phyloP scores from a whole-genome alignment of 2,797 vertebrate genomes.

The Amblyraja radiata region DNA sequence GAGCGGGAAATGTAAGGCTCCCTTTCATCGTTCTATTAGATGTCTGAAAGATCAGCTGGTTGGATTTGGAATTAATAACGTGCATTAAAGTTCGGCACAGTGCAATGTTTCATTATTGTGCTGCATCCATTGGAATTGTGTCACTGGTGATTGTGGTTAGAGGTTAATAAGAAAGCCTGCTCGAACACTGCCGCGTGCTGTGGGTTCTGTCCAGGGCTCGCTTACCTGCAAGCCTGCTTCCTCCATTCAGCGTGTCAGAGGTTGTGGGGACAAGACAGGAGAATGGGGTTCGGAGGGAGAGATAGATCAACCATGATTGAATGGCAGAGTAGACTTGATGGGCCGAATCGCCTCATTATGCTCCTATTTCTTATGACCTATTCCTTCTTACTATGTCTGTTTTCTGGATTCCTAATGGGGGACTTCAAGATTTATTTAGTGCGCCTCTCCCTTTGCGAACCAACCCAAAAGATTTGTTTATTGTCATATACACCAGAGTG shows the following conservation, averaged over 20 bases:
- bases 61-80: not conserved
- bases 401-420: not conserved
- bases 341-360: no score
- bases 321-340: no score
- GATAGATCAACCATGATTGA: no score
- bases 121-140: not conserved
- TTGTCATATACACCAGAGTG: no score
- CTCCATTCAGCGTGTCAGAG: not conserved
- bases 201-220: not conserved
- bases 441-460: not conserved
- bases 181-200: not conserved
- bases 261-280: no score
- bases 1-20: not conserved
- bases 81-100: not conserved
- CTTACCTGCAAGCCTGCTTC: not conserved
- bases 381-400: not conserved
- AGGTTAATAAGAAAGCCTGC: conserved; percentile 17
- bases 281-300: no score
- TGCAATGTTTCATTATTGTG: not conserved
- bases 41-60: not conserved
- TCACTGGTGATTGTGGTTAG: not conserved
- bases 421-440: not conserved
- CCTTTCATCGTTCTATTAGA: not conserved
- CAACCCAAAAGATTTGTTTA: not conserved
- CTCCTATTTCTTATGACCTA: not conserved